phyloP scores from a whole-genome alignment of 2,888 invertebrate genomes.

The Parasteatoda lunata region DNA sequence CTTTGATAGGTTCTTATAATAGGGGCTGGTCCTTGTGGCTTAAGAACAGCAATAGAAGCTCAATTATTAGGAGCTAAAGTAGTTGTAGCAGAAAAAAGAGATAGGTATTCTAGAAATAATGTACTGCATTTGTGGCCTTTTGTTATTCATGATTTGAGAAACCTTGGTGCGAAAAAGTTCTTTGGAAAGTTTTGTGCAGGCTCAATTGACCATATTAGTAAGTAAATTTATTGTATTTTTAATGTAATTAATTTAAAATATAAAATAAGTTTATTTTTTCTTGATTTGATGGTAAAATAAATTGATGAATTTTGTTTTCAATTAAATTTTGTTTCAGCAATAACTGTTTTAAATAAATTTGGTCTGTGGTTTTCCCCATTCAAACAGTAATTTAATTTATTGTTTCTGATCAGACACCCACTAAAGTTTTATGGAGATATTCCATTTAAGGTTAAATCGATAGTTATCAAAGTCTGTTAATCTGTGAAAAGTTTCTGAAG shows the following conservation, averaged over 20 bases:
- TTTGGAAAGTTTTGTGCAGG: constrained; percentile 98
- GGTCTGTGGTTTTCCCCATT: no score
- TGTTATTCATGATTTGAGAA: constrained; percentile 94
- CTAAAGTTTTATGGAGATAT: no score
- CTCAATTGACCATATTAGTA: constrained; percentile 97
- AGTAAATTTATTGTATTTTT: constrained; percentile 71
- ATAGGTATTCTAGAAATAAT: constrained; percentile 95
- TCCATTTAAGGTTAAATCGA: no score
- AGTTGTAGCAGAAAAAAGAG: constrained; percentile 92
- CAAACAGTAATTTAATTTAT: no score
- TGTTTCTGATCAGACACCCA: no score
- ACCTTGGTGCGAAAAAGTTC: constrained; percentile 97
- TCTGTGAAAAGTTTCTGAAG: no score
- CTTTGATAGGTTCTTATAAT: constrained; percentile 83
- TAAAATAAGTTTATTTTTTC: no score
- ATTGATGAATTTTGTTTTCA: no score
- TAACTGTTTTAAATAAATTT: no score
- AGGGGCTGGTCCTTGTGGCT: constrained; percentile 96
- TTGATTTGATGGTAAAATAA: no score
- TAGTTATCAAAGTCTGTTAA: no score
- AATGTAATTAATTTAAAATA: neutral
- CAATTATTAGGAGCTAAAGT: constrained; percentile 94
- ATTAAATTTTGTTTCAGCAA: no score
- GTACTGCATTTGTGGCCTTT: constrained; percentile 99
- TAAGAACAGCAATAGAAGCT: constrained; percentile 95